Percentiles rank a stretch among this genome's conserved stretches.
Evolutionary conservation across 2,797 vertebrate species (phyloP).

Genomic region (Leucoraja ocellata): DNA sequence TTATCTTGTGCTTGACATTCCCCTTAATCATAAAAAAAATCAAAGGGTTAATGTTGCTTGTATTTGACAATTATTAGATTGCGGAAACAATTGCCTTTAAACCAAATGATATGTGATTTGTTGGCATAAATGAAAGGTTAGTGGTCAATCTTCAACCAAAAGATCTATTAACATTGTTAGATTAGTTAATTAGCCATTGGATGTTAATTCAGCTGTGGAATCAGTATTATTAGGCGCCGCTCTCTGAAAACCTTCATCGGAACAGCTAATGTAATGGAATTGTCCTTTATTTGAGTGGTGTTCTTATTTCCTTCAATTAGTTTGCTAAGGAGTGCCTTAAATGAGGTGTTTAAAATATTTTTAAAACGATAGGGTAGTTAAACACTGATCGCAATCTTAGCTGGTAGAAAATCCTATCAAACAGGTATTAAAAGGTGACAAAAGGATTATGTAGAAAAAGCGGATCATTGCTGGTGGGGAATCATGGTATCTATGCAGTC

Average conservation of each 20-base stretch:
- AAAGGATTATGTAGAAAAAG: neutral
- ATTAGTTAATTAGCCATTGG: neutral
- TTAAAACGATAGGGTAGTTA: neutral
- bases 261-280: neutral
- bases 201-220: neutral
- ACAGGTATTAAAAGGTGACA: neutral
- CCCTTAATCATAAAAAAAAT: neutral
- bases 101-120: constrained; percentile 19
- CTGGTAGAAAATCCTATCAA: neutral
- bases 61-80: neutral
- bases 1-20: neutral
- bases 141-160: neutral
- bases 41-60: neutral
- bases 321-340: neutral
- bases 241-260: neutral
- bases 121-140: constrained; percentile 5
- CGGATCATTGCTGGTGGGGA: neutral
- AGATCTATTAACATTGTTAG: neutral
- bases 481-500: too few species aligned
- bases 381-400: neutral
- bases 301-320: neutral
- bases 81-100: neutral
- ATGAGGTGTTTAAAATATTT: neutral
- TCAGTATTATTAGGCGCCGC: neutral
- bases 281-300: neutral